Percentiles rank a stretch among this genome's conserved stretches.
phyloP scores from a whole-genome alignment of 2,113 vertebrate genomes.

The Sceloporus undulatus region DNA sequence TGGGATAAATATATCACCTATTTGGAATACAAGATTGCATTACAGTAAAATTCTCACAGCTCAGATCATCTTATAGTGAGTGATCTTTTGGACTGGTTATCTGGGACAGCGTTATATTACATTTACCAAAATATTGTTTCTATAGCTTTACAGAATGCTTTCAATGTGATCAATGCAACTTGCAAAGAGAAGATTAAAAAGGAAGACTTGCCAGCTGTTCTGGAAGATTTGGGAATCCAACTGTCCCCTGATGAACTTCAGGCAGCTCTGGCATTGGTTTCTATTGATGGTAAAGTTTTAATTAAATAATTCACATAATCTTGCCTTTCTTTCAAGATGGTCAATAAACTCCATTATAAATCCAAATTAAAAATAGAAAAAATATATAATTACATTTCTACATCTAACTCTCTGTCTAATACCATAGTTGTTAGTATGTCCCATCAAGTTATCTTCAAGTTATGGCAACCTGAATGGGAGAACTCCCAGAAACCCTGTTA shows the following conservation, averaged over 20 bases:
- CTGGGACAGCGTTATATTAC: background rate
- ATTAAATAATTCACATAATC: background rate
- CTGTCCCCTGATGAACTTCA: conserved; percentile 17
- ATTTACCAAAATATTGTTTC: background rate
- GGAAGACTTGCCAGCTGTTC: conserved; percentile 27
- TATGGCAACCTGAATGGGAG: too few species aligned
- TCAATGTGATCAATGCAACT: background rate
- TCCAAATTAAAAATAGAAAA: background rate
- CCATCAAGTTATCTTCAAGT: too few species aligned
- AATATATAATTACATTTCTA: background rate
- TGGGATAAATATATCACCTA: background rate
- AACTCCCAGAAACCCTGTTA: too few species aligned
- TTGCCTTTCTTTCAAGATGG: background rate
- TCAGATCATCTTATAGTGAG: background rate
- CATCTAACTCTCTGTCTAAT: background rate
- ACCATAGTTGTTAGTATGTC: too few species aligned
- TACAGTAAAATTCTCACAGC: background rate
- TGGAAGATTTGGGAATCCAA: conserved; percentile 39
- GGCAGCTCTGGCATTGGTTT: conserved; percentile 30
- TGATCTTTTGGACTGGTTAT: background rate
- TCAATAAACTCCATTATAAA: background rate
- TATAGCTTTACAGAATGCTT: conserved; percentile 22
- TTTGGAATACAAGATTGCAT: background rate
- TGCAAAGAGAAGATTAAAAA: conserved; percentile 8
- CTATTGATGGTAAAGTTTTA: conserved; percentile 51